These are phyloP conservation scores for Aphidius ervi DNA, from an alignment of 1,140 invertebrate genomes.

Conservation along the genomic window DNA sequence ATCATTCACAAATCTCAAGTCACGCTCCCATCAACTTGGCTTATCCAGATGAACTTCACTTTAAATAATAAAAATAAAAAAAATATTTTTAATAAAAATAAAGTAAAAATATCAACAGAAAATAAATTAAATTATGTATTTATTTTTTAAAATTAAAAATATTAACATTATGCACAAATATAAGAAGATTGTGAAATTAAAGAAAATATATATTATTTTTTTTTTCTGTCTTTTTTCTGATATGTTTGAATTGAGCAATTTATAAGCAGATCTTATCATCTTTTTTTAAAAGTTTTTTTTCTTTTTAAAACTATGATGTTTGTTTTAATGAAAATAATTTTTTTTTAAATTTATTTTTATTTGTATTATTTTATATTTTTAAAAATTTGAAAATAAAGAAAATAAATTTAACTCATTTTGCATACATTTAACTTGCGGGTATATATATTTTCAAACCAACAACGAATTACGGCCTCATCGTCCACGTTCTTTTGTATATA, in stretches of 20 bases:
- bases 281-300: neutral
- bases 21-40: conserved; percentile 24
- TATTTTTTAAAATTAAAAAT: too few species aligned
- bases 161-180: too few species aligned
- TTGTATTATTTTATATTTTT: neutral
- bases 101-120: neutral
- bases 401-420: conserved; percentile 3
- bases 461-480: conserved; percentile 13
- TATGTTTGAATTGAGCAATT: conserved; percentile 20
- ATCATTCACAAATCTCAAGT: conserved; percentile 21
- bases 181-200: conserved; percentile 5
- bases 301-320: neutral
- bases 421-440: conserved; percentile 10
- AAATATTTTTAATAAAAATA: conserved; percentile 3
- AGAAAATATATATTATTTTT: too few species aligned
- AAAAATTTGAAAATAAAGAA: conserved; percentile 1
- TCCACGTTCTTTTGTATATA: conserved; percentile 4
- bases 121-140: neutral
- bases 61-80: neutral
- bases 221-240: too few species aligned
- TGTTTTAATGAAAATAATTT: too few species aligned
- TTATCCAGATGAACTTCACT: conserved; percentile 24
- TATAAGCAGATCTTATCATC: conserved; percentile 19
- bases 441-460: conserved; percentile 12
- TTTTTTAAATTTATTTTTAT: neutral